Conservation (phyloP, 2,113 vertebrate genomes). For the Megatriorchis doriae region DNA sequence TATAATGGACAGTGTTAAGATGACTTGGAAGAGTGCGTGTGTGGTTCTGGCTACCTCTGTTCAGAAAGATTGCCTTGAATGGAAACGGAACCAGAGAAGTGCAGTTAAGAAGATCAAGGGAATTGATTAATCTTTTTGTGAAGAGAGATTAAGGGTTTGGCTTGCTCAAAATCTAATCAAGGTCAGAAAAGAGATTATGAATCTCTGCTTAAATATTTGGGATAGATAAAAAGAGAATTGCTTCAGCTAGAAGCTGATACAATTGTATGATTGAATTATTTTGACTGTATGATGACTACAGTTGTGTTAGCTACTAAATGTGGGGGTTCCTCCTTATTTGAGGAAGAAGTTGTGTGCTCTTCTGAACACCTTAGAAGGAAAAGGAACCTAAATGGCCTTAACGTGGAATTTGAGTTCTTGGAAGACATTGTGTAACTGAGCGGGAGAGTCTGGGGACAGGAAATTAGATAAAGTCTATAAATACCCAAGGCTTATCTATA, state of each 20-base stretch:
- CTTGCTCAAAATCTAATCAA: not conserved
- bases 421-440: not conserved
- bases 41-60: not conserved
- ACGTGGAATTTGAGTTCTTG: not conserved
- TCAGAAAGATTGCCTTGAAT: not conserved
- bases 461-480: conserved; percentile 31
- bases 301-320: not conserved
- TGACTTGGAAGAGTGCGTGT: not conserved
- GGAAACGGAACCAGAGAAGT: not conserved
- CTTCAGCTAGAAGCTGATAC: not conserved
- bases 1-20: too few relatives aligned
- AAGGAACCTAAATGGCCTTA: not conserved
- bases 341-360: not conserved
- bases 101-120: not conserved
- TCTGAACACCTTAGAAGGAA: not conserved
- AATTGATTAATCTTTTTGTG: not conserved
- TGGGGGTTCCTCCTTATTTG: not conserved
- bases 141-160: not conserved
- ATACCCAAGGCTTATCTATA: conserved; percentile 1
- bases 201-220: not conserved
- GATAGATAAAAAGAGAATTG: too few relatives aligned
- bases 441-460: not conserved
- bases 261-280: rapidly evolving
- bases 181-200: not conserved
- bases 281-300: not conserved